phyloP scores from a whole-genome alignment of 2,113 vertebrate genomes.

The Narcine bancroftii region DNA sequence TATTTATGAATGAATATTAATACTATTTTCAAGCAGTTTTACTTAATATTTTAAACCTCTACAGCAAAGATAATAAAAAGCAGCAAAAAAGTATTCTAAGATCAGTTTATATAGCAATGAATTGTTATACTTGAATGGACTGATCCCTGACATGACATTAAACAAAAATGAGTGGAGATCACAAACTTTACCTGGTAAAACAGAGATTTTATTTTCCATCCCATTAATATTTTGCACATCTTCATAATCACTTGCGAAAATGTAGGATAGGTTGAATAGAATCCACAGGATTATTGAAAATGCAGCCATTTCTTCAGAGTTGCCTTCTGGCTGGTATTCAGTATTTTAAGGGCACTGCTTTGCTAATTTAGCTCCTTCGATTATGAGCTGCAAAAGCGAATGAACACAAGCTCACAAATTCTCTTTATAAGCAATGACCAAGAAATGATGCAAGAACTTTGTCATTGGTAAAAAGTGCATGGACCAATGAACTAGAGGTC shows the following conservation, averaged over 20 bases:
- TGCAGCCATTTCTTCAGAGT: constrained; percentile 47
- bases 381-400: constrained; percentile 40
- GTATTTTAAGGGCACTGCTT: constrained; percentile 23
- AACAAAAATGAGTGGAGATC: too few relatives aligned
- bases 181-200: constrained; percentile 37
- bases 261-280: constrained; percentile 49
- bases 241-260: constrained; percentile 54
- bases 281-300: constrained; percentile 51
- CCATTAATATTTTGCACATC: constrained; percentile 60
- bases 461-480: constrained; percentile 58
- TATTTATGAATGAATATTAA: neutral
- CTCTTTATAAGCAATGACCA: constrained; percentile 62
- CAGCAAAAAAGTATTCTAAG: neutral
- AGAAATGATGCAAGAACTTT: constrained; percentile 52
- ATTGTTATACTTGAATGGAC: too few relatives aligned
- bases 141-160: too few relatives aligned
- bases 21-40: neutral
- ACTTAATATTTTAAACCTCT: neutral
- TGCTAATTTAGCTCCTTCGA: constrained; percentile 46
- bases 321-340: constrained; percentile 38
- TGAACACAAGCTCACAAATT: constrained; percentile 37
- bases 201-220: constrained; percentile 64
- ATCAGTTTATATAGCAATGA: neutral
- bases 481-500: constrained; percentile 58
- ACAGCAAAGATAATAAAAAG: neutral